Evolutionary conservation across 1,140 invertebrate genomes (phyloP), one percentile per base, ranked within the genome.

Genomic region (Neotoxoptera formosana): DNA sequence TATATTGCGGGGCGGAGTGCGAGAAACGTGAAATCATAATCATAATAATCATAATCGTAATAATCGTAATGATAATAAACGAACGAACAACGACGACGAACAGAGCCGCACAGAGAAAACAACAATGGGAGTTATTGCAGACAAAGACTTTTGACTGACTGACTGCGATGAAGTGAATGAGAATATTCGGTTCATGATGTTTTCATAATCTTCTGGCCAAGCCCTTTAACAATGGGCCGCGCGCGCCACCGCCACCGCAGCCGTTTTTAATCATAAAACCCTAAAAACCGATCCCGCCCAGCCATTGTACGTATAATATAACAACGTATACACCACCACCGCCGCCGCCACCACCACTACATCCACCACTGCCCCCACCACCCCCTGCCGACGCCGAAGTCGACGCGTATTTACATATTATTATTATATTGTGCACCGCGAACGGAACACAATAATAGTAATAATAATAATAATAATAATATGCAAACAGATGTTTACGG

Each of bases 91-190:
- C 76, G 14, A 83, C 76, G 14, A 56, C 91, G 47, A 41, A 56
- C 67, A 21, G 47, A 34, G 47, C 86, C 87, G 87, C 48, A 21
- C 48, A 53, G 48, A 89, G 91, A 93, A 56, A 84, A 84, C 90
- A 93, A 93, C 91, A 93, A 93, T 93, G 48, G 81, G 76, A 84
- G 45, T 93, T 93, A 20, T 84, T 30, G 91, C 91, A 93, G 76
- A 93, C 91, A 93, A 93, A 93, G 91, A 93, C 81, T 93, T 93
- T 93, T 93, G 91, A 93, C 91, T 93, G 91, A 92, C 91, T 92
- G 91, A 86, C 48, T 84, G 36, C 47, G 76, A 41, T 25, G 81
- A 36, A 53, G 91, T 45, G 91, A 93, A 84, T 53, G 81, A 86
- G 81, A 76, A 86, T 93, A 93, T 93, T 93, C 81, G 91, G 91